Evolutionary conservation across 2,888 invertebrate species (phyloP).

Genomic region (Ctenicera cuprea): DNA sequence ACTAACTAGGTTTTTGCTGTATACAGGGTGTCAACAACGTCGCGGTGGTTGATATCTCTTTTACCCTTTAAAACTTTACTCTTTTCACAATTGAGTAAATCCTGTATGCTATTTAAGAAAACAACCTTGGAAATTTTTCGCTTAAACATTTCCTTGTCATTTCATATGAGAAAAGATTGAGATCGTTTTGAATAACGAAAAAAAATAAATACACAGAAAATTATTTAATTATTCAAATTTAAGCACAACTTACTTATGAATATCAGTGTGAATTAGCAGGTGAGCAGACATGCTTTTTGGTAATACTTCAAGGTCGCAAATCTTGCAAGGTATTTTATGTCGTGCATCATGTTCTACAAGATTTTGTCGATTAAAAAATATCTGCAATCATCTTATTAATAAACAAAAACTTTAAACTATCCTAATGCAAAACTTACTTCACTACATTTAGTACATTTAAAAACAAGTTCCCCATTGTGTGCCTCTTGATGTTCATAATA

Average conservation of each 20-base stretch:
- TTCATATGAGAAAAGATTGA: too few relatives aligned
- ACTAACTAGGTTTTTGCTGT: too few relatives aligned
- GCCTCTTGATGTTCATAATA: slow-evolving; percentile 61
- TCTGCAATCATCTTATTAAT: slow-evolving; percentile 48
- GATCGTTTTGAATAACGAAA: too few relatives aligned
- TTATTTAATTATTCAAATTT: background rate
- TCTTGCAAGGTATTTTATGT: slow-evolving; percentile 59
- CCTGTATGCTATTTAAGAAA: too few relatives aligned
- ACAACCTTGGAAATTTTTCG: too few relatives aligned
- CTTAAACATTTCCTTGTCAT: too few relatives aligned
- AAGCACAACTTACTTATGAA: slow-evolving; percentile 58
- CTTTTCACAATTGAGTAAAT: too few relatives aligned
- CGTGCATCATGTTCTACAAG: slow-evolving; percentile 59
- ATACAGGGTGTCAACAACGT: too few relatives aligned
- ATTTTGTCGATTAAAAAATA: slow-evolving; percentile 55
- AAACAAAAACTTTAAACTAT: background rate
- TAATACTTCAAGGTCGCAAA: slow-evolving; percentile 59
- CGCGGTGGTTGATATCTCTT: too few relatives aligned
- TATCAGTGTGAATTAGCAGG: slow-evolving; percentile 61
- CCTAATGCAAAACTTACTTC: slow-evolving; percentile 49
- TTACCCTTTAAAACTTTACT: too few relatives aligned
- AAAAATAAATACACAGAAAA: too few relatives aligned
- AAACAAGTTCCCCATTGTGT: slow-evolving; percentile 58
- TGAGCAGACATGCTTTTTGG: slow-evolving; percentile 61
- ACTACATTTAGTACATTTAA: slow-evolving; percentile 60